Conservation (phyloP, 2,888 invertebrate genomes). For the Dugesia japonica region DNA sequence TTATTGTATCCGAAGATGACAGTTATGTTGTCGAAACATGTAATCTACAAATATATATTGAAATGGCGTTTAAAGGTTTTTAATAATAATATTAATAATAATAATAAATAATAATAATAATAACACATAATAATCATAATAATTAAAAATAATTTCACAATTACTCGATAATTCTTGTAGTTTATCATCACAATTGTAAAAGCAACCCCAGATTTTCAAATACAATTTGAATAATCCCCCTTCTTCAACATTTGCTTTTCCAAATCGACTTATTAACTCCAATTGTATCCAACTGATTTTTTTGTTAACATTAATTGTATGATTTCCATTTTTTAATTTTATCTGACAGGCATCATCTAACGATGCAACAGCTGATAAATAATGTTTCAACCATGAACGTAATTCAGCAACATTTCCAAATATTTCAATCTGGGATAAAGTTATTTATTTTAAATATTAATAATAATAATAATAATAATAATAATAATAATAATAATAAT, state of each 20-base stretch:
- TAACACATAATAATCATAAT: too few species aligned
- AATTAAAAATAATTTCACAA: neutral
- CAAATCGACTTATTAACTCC: neutral
- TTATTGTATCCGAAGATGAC: too few species aligned
- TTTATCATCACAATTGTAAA: slow-evolving; percentile 1
- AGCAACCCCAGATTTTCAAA: neutral
- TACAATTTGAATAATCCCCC: neutral
- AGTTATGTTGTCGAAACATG: too few species aligned
- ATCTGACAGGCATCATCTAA: neutral
- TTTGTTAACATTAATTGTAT: neutral
- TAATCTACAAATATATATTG: too few species aligned
- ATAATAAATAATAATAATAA: too few species aligned
- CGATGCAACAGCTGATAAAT: neutral
- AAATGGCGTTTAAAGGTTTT: too few species aligned
- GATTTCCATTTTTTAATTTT: neutral
- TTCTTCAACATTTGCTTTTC: neutral
- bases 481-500: too few species aligned
- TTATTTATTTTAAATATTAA: neutral
- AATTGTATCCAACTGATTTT: neutral
- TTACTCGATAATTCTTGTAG: neutral
- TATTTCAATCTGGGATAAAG: neutral
- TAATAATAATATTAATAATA: too few species aligned
- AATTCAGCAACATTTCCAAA: slow-evolving; percentile 1
- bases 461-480: too few species aligned
- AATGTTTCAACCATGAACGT: neutral